A percentile compares a stretch with the other conserved stretches of the same genome.
Conservation (phyloP, 2,888 invertebrate species). For the Rhingia campestris region DNA sequence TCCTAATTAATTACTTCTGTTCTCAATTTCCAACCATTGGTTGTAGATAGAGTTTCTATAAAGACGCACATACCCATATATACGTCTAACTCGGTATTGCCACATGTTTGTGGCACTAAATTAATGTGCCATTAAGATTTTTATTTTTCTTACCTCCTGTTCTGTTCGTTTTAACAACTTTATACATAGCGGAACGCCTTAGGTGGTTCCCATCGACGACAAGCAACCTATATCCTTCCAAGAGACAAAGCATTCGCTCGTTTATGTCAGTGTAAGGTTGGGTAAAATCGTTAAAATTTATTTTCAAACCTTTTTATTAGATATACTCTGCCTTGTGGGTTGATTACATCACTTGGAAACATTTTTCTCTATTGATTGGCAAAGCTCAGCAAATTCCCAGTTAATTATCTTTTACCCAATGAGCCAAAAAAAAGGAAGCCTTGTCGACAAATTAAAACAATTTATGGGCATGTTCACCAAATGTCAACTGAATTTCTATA, state of each 20-base stretch:
- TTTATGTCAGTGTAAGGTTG: conserved; percentile 14
- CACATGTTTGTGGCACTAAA: conserved; percentile 70
- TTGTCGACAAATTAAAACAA: not conserved
- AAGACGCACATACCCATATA: not conserved
- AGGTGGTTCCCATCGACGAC: conserved; percentile 1
- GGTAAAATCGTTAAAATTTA: conserved; percentile 41
- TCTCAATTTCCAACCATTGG: conserved; percentile 64
- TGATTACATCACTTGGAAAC: not conserved
- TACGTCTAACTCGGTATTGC: conserved; percentile 26
- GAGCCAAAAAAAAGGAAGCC: not conserved
- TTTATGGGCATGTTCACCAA: not conserved
- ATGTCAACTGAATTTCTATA: not conserved
- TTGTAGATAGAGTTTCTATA: conserved; percentile 53
- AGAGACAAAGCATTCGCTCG: not conserved
- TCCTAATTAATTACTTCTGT: conserved; percentile 70
- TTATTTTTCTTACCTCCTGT: conserved; percentile 35
- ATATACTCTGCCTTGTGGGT: not conserved
- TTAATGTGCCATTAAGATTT: conserved; percentile 70
- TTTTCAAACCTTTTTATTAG: conserved; percentile 39
- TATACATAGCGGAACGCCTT: not conserved
- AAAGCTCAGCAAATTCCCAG: conserved; percentile 32
- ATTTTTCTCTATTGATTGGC: conserved; percentile 21
- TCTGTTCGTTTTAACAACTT: conserved; percentile 33
- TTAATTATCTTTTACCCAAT: conserved; percentile 15
- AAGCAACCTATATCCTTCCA: conserved; percentile 6